Base-by-base conservation (phyloP, 1,140 invertebrate species). In the Drosophila ercepeae region DNA sequence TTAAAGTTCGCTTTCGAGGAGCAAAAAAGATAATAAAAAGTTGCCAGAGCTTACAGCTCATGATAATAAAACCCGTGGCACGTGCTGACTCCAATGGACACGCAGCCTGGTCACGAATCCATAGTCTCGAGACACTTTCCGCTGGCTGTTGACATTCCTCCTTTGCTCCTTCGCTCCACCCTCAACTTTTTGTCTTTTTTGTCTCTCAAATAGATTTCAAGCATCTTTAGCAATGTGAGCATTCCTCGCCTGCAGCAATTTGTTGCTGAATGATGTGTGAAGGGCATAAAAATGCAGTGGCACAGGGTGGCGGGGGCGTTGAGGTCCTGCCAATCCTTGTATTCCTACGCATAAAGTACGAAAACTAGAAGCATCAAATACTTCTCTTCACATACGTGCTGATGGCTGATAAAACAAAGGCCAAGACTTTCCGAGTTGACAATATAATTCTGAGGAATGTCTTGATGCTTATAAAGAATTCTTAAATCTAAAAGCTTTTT, bases 221-320 rank as follows among this genome's bases (percentile, higher is more conserved):
- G 65, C 71, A 9, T 39, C 36, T 39, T 36, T 36, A 72, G 81
- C 75, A 41, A 72, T 84, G 79, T 81, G 75, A 64, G 81, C 71
- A 59, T 42, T 75, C 71, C 32, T 79, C 48, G 76, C 76, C 76
- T 53, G 72, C 76, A 81, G 81, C 81, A 84, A 84, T 84, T 84
- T 84, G 81, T 86, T 69, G 81, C 81, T 84, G 81, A 84, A 86
- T 84, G 81, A 84, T 86, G 81, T 86, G 81, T 86, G 81, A 84
- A 84, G 81, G 72, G 72, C 82, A 81, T 84, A 73, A 86, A 84
- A 86, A 76, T 76, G 72, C 74, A 74, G 52, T 72, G 61, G 25
- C 29, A 3, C 11, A 11, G 36, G 44, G 48, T 45, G 45, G 21
- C 16, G 6, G 36, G 63, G 29, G 52, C 45, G 58, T 44, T 46